These are phyloP conservation scores for Ailurus styani DNA, from an alignment of 2,113 vertebrate genomes.

Conservation along the genomic window DNA sequence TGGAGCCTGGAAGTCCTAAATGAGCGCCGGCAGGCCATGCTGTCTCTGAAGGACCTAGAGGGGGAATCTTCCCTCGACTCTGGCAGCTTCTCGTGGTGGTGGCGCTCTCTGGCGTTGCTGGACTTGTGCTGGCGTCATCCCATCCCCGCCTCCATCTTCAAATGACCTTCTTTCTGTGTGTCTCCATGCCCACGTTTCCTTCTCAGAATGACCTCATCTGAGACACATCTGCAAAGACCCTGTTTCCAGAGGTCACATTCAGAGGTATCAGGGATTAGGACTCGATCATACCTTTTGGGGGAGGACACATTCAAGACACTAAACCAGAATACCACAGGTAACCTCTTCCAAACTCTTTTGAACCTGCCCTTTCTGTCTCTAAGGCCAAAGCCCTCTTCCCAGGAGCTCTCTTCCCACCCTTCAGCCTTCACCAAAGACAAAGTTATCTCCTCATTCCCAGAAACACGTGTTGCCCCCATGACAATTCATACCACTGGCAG, in stretches of 20 bases:
- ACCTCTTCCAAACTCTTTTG: neutral
- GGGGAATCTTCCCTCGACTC: too few relatives aligned
- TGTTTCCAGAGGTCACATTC: neutral
- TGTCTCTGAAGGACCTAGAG: neutral
- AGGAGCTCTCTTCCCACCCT: neutral
- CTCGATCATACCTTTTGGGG: neutral
- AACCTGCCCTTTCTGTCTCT: neutral
- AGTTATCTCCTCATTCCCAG: neutral
- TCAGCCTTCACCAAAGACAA: neutral
- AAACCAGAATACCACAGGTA: neutral
- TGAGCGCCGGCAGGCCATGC: neutral
- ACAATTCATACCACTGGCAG: neutral
- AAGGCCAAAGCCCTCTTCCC: neutral
- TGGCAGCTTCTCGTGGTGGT: neutral
- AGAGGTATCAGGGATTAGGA: neutral
- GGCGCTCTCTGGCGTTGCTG: neutral
- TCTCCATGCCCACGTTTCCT: neutral
- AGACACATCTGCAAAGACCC: neutral
- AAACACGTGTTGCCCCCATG: neutral
- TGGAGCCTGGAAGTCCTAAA: neutral
- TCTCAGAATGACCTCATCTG: neutral
- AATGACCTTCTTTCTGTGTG: neutral
- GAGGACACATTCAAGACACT: neutral
- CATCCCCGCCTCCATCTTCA: neutral
- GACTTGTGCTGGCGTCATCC: neutral